Base-by-base conservation (phyloP, 1,140 invertebrate species). In the Ips typographus region DNA sequence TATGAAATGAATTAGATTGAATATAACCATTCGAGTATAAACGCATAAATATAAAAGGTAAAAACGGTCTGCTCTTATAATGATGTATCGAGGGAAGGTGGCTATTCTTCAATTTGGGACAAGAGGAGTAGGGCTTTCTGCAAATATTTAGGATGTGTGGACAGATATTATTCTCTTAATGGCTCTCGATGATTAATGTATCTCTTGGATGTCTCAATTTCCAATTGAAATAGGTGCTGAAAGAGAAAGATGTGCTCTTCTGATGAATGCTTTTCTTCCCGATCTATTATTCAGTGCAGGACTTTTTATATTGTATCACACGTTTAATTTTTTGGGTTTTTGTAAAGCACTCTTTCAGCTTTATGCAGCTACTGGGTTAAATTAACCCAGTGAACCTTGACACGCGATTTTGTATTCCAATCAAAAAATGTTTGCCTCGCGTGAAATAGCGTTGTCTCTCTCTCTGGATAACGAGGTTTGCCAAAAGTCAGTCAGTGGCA, bases 131-230 rank as follows among this genome's bases (percentile, higher is more conserved):
- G 57, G 56, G 61, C 65, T 63, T 58, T 68, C 64, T 68, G 65
- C 65, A 71, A 71, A 71, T 71, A 71, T 71, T 71, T 71, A 60
- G 60, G 47, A 71, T 64, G 70, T 71, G 70, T 71, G 70, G 70
- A 71, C 70, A 71, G 70, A 59, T 52, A 71, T 71, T 71, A 44
- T 68, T 64, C 61, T 56, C 53, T 67, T 68, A 67, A 67, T 67
- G 63, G 65, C 41, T 64, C 52, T 47, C 44, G 39, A 68, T 64
- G 70, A 71, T 71, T 71, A 71, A 71, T 71, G 52, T 71, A 49
- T 49, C 22, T 49, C 44, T 6, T 49, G 6, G 44, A 49, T 8
- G 44, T 49, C 3, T 49, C 44, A 3, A 49, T 49, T 49, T 49
- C 44, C 22, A 22, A 22, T 22, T 22, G 22, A 22, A 22, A 22